These are phyloP conservation scores for Hofmannophila pseudospretella DNA, from an alignment of 2,888 invertebrate species.

Conservation along the genomic window DNA sequence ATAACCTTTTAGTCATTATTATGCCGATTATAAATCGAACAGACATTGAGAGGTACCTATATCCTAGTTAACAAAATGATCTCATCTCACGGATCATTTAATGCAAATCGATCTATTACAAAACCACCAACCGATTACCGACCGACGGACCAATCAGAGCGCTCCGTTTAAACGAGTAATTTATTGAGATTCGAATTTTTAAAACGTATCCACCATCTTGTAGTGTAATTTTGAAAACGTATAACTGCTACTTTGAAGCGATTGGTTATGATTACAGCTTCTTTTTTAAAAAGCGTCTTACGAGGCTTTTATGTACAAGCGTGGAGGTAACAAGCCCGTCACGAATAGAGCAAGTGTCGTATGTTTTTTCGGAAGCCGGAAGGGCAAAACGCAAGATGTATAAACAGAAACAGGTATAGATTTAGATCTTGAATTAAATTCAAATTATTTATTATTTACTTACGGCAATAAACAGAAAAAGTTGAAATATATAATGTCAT, in stretches of 20 bases:
- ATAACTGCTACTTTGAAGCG: conserved; percentile 49
- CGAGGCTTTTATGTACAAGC: conserved; percentile 10
- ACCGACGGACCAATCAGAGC: conserved; percentile 48
- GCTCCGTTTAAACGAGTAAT: conserved; percentile 57
- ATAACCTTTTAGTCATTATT: conserved; percentile 6
- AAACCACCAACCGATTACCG: conserved; percentile 51
- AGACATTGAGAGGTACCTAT: conserved; percentile 42
- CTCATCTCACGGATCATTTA: conserved; percentile 71
- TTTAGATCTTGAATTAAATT: no score
- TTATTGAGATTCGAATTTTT: conserved; percentile 67
- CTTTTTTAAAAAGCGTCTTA: conserved; percentile 31
- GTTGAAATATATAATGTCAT: no score
- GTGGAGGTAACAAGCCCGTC: no score
- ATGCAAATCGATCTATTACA: conserved; percentile 72
- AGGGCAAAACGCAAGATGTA: no score
- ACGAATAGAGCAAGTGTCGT: no score
- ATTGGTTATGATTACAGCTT: conserved; percentile 38
- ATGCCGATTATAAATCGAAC: conserved; percentile 26
- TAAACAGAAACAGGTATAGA: no score
- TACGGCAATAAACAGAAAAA: no score
- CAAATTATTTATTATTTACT: no score
- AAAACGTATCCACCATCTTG: conserved; percentile 62
- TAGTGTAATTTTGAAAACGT: conserved; percentile 56
- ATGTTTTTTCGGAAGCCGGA: no score
- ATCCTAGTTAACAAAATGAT: conserved; percentile 52